phyloP scores from a whole-genome alignment of 2,113 vertebrate species.

The Platysteira castanea region DNA sequence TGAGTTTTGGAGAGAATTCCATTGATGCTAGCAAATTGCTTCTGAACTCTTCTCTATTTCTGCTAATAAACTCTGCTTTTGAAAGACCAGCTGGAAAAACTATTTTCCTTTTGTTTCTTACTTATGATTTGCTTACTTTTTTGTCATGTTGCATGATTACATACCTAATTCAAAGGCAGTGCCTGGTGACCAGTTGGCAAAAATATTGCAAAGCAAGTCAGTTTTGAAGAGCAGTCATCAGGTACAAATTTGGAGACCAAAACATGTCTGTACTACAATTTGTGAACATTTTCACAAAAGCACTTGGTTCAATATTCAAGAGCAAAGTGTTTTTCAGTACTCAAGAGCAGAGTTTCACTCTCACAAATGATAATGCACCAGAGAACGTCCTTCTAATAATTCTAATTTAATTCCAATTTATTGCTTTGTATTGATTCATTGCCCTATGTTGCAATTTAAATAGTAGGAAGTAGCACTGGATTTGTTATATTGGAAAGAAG shows the following conservation, averaged over 20 bases:
- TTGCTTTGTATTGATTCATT: neutral
- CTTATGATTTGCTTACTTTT: neutral
- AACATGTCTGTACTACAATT: neutral
- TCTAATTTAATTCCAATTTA: neutral
- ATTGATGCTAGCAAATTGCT: neutral
- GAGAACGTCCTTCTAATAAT: neutral
- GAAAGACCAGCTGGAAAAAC: neutral
- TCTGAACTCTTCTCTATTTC: neutral
- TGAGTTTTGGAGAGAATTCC: neutral
- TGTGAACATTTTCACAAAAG: neutral
- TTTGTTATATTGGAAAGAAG: neutral
- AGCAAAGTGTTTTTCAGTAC: neutral
- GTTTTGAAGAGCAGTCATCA: neutral
- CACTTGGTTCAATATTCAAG: neutral
- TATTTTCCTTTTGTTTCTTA: neutral
- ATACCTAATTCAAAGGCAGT: neutral
- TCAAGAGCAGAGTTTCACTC: neutral
- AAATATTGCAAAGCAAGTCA: neutral
- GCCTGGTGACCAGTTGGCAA: neutral
- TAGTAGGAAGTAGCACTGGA: neutral
- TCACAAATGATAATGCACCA: neutral
- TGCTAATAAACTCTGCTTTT: neutral
- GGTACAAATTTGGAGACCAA: neutral
- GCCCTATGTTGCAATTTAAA: neutral
- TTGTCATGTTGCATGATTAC: neutral